Percentiles rank a stretch among this genome's conserved stretches.
Evolutionary conservation across 2,113 vertebrate genomes (phyloP).

Genomic region (Podarcis muralis): DNA sequence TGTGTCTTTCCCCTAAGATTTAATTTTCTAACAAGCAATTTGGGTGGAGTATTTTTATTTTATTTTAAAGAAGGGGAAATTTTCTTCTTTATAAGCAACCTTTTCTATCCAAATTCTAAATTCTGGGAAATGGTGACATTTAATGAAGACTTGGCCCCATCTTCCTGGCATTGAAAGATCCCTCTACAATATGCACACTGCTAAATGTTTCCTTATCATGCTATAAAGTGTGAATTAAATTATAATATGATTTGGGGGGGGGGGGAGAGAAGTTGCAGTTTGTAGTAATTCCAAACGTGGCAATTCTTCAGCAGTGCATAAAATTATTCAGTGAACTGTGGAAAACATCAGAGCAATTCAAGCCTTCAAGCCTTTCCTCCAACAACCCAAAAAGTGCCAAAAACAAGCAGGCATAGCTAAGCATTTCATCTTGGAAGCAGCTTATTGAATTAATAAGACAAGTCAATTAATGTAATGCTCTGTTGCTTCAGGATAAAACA

Average conservation of each 20-base stretch:
- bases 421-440: constrained; percentile 78
- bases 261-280: constrained; percentile 67
- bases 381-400: constrained; percentile 71
- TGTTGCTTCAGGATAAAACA: constrained; percentile 81
- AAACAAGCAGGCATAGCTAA: constrained; percentile 75
- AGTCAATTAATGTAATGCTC: constrained; percentile 84
- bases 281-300: constrained; percentile 74
- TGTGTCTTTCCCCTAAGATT: neutral
- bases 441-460: constrained; percentile 86
- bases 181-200: constrained; percentile 60
- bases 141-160: constrained; percentile 55
- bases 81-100: constrained; percentile 57
- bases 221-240: constrained; percentile 76
- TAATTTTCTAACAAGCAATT: neutral
- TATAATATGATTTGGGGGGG: constrained; percentile 67
- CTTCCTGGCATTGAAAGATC: constrained; percentile 57
- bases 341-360: constrained; percentile 74
- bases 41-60: constrained; percentile 37
- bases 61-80: constrained; percentile 17
- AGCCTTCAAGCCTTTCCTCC: constrained; percentile 74
- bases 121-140: constrained; percentile 50
- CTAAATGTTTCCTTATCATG: constrained; percentile 71
- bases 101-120: constrained; percentile 57
- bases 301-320: constrained; percentile 73
- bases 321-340: constrained; percentile 77